These are phyloP conservation scores for Brachyptera risi DNA, from an alignment of 2,888 invertebrate genomes.

Conservation along the genomic window DNA sequence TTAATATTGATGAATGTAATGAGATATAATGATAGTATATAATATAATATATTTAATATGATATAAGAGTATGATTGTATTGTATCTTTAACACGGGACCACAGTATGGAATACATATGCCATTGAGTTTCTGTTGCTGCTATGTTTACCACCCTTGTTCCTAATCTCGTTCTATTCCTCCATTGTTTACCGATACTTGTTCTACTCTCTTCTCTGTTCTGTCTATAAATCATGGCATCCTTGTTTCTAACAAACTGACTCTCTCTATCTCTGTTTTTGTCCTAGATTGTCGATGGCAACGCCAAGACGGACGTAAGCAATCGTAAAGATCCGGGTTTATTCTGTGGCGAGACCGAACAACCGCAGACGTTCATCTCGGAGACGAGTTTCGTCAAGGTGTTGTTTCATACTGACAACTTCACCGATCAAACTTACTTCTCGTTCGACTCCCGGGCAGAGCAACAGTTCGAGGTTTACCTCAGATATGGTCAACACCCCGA, in stretches of 20 bases:
- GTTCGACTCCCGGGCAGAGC: conserved; percentile 83
- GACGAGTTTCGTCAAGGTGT: conserved; percentile 86
- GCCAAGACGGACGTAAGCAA: conserved; percentile 85
- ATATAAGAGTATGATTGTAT: too few relatives aligned
- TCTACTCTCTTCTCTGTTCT: too few relatives aligned
- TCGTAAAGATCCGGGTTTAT: conserved; percentile 82
- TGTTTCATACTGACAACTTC: conserved; percentile 90
- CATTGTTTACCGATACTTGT: too few relatives aligned
- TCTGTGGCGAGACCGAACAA: conserved; percentile 91
- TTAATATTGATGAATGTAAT: too few relatives aligned
- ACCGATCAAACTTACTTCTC: conserved; percentile 88
- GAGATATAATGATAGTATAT: too few relatives aligned
- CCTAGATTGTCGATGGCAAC: conserved; percentile 86
- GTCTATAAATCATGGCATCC: too few relatives aligned
- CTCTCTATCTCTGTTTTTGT: conserved; percentile 4
- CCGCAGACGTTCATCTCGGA: conserved; percentile 93
- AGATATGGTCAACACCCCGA: conserved; percentile 93
- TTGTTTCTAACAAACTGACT: background rate
- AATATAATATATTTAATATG: too few relatives aligned
- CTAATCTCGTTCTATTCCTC: too few relatives aligned
- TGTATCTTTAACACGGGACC: too few relatives aligned
- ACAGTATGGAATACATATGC: too few relatives aligned
- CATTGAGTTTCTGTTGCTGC: too few relatives aligned
- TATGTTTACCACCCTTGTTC: too few relatives aligned
- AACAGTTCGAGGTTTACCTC: conserved; percentile 84